phyloP scores from a whole-genome alignment of 2,113 vertebrate species.

The Neodontobutis hainanensis region DNA sequence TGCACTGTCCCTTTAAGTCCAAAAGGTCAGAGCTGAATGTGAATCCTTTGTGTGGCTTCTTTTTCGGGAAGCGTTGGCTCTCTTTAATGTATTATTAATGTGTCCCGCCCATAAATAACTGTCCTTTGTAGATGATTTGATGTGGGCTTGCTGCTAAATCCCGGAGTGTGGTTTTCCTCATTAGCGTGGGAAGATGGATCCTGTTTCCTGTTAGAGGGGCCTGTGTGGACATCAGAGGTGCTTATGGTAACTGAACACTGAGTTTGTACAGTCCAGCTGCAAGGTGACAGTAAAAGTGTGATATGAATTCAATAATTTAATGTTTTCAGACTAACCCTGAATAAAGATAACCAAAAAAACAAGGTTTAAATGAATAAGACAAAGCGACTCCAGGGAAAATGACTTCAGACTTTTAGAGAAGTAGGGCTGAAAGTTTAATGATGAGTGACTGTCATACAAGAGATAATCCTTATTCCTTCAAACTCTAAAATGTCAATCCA shows the following conservation, averaged over 20 bases:
- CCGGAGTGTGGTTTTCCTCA: conserved; percentile 8
- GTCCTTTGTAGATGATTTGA: conserved; percentile 18
- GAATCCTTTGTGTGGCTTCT: neutral
- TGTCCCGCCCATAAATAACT: conserved; percentile 14
- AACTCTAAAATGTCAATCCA: too few species aligned
- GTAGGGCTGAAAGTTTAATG: too few species aligned
- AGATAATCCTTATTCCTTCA: too few species aligned
- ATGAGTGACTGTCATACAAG: too few species aligned
- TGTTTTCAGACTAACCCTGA: too few species aligned
- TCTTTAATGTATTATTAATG: conserved; percentile 28
- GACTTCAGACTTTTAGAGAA: too few species aligned
- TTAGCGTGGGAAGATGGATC: conserved; percentile 21
- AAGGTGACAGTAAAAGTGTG: neutral
- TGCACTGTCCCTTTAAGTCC: too few species aligned
- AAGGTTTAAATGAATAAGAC: too few species aligned
- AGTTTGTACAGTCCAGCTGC: neutral
- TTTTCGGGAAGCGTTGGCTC: conserved; percentile 2
- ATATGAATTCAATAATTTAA: too few species aligned
- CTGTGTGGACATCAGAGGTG: conserved; percentile 21
- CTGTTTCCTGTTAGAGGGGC: conserved; percentile 11
- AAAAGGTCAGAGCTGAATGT: neutral
- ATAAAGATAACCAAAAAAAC: too few species aligned
- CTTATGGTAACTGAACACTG: conserved; percentile 43
- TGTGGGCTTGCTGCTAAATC: neutral
- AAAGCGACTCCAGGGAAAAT: too few species aligned